These are phyloP conservation scores for Mionectes macconnelli DNA, from an alignment of 2,113 vertebrate species.

Conservation along the genomic window DNA sequence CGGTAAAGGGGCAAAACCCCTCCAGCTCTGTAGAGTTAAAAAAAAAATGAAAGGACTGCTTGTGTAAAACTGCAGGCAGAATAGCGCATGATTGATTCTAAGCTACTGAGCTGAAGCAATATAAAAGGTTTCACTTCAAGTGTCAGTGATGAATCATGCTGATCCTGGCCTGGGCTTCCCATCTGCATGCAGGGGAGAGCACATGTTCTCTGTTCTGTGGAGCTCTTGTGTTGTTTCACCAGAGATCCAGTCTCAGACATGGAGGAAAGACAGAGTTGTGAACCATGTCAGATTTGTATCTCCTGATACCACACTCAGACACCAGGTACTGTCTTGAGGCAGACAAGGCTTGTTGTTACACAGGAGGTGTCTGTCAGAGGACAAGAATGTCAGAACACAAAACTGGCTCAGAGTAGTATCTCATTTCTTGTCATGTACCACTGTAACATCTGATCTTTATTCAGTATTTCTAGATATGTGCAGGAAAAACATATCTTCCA, in stretches of 20 bases:
- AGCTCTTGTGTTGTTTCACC: background rate
- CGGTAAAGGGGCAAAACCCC: background rate
- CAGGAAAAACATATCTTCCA: fast-evolving
- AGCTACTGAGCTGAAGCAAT: constrained; percentile 3
- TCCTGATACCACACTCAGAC: background rate
- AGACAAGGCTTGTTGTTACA: background rate
- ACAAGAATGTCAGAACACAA: background rate
- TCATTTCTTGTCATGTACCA: background rate
- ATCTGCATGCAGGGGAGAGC: background rate
- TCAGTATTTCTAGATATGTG: background rate
- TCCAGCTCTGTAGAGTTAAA: background rate
- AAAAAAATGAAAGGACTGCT: background rate
- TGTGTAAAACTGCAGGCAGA: background rate
- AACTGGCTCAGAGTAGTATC: background rate
- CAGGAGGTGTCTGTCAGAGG: background rate
- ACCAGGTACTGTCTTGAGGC: background rate
- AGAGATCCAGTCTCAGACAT: background rate
- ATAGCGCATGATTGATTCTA: constrained; percentile 13
- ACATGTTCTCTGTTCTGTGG: fast-evolving
- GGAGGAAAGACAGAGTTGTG: background rate
- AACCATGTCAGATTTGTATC: background rate
- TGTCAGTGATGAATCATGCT: constrained; percentile 19
- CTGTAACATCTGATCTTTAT: background rate
- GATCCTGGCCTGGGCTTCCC: background rate
- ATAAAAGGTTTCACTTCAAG: constrained; percentile 8